Evolutionary conservation across 2,797 vertebrate species (phyloP).

Genomic region (Myotis vivesi): DNA sequence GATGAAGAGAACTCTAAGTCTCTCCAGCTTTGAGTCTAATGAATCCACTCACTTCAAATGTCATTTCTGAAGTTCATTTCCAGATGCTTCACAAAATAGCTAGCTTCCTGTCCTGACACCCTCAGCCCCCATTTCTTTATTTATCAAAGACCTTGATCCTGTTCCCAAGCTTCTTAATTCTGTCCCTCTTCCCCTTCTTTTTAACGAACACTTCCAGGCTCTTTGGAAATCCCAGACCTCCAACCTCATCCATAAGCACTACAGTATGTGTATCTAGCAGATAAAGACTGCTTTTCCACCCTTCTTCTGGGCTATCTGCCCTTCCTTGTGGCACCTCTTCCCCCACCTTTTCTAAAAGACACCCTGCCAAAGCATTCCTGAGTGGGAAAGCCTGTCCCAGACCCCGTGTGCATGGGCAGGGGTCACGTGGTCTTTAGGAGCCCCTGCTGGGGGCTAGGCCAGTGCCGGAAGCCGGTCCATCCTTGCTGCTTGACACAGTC

Average conservation of each 20-base stretch:
- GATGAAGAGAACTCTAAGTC: not conserved
- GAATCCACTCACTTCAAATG: not conserved
- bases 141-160: not conserved
- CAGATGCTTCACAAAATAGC: slow-evolving; percentile 11
- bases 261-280: not conserved
- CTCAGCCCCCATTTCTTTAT: not conserved
- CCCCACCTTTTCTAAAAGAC: not conserved
- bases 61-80: slow-evolving; percentile 46
- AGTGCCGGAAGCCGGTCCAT: too few species aligned
- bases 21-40: not conserved
- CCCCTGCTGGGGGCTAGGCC: not conserved
- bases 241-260: not conserved
- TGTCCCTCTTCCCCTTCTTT: not conserved
- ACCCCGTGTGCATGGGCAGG: not conserved
- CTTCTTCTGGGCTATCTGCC: not conserved
- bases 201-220: not conserved
- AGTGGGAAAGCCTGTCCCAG: not conserved
- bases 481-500: too few species aligned
- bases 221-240: not conserved
- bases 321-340: not conserved
- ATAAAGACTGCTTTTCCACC: not conserved
- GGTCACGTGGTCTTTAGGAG: not conserved
- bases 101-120: not conserved
- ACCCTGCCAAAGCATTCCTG: not conserved
- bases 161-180: not conserved